Evolutionary conservation across 2,113 vertebrate species (phyloP).

Genomic region (Anguilla japonica): DNA sequence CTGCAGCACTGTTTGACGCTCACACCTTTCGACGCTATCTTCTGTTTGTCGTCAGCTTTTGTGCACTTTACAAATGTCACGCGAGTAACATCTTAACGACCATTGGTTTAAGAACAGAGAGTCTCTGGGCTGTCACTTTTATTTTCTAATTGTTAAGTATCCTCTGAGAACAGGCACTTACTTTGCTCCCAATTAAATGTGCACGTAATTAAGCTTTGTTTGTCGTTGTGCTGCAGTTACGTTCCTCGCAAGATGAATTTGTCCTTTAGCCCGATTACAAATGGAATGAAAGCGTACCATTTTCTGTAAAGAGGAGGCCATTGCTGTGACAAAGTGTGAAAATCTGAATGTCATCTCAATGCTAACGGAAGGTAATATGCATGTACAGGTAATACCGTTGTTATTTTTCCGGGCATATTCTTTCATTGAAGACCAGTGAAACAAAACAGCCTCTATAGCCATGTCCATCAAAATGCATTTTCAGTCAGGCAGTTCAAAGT

Average conservation of each 20-base stretch:
- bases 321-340: not conserved
- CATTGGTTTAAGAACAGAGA: not conserved
- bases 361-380: not conserved
- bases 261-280: not conserved
- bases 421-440: not conserved
- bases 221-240: not conserved
- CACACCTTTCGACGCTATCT: not conserved
- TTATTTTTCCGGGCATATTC: not conserved
- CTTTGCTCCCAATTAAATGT: not conserved
- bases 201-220: not conserved
- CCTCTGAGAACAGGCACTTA: not conserved
- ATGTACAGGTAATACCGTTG: not conserved
- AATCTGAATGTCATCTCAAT: not conserved
- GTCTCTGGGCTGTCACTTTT: not conserved
- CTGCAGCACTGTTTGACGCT: not conserved
- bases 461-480: too few relatives aligned
- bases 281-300: not conserved
- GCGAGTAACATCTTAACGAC: not conserved
- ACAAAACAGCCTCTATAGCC: not conserved
- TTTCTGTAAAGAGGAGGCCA: not conserved
- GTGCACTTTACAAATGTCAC: not conserved
- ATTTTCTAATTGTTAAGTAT: not conserved
- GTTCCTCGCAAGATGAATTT: not conserved
- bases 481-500: too few relatives aligned
- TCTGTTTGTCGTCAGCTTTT: not conserved